phyloP scores from a whole-genome alignment of 53 echinoderm and acorn worm genomes.

The Paracentrotus lividus region DNA sequence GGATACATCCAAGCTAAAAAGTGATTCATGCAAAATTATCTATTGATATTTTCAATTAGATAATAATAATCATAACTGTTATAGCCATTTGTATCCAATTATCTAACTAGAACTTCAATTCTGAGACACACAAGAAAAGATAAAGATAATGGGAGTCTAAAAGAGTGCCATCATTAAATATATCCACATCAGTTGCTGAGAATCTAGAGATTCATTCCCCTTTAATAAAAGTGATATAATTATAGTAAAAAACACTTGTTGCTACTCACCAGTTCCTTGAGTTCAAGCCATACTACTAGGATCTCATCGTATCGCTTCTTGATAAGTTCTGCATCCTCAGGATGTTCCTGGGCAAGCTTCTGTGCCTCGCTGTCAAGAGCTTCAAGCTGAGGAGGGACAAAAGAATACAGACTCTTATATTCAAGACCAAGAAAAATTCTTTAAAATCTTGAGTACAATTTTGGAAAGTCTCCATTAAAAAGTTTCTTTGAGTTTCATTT shows the following conservation, averaged over 20 bases:
- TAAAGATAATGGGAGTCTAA: no score
- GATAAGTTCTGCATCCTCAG: constrained; percentile 95
- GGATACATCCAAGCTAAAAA: no score
- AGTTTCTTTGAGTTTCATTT: not conserved
- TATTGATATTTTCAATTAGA: no score
- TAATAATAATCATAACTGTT: no score
- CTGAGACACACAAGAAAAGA: no score
- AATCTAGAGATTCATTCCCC: not conserved
- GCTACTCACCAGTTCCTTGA: constrained; percentile 90
- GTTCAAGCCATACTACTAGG: constrained; percentile 93
- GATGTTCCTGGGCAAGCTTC: constrained; percentile 91
- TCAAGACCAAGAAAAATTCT: not conserved
- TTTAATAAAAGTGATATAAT: not conserved
- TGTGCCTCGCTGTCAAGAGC: constrained; percentile 91
- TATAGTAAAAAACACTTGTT: not conserved
- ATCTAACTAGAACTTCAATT: no score
- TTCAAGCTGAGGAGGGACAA: constrained; percentile 77
- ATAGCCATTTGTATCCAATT: no score
- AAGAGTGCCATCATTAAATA: no score
- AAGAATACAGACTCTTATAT: not conserved
- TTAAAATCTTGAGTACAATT: not conserved
- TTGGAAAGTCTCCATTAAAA: not conserved
- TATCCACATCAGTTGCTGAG: not conserved
- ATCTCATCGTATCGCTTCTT: constrained; percentile 85
- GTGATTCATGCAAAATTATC: not conserved